Conservation (phyloP, 2,113 vertebrate genomes). For the Octodon degus region DNA sequence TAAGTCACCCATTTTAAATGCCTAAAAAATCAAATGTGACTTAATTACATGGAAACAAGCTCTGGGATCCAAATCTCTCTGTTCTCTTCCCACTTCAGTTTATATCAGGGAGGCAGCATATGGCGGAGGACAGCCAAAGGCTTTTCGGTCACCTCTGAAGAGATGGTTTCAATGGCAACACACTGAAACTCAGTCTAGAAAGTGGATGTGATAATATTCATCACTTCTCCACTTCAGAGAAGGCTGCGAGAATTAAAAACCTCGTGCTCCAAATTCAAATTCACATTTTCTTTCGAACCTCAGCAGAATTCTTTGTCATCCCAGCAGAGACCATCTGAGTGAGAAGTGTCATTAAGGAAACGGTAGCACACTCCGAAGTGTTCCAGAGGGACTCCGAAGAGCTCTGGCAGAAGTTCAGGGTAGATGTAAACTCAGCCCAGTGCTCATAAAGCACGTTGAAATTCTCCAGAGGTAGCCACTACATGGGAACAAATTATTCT, state of each 20-base stretch:
- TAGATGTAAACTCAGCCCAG: conserved; percentile 62
- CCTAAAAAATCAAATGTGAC: conserved; percentile 47
- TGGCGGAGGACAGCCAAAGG: conserved; percentile 55
- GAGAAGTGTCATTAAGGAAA: conserved; percentile 75
- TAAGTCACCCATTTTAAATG: conserved; percentile 58
- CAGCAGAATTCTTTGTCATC: conserved; percentile 69
- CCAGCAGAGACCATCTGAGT: conserved; percentile 61
- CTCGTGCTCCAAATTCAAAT: conserved; percentile 68
- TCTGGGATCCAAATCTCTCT: conserved; percentile 68
- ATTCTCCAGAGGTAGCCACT: conserved; percentile 76
- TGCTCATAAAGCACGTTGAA: conserved; percentile 71
- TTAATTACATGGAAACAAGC: conserved; percentile 73
- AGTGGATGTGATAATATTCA: conserved; percentile 53
- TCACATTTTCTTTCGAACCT: conserved; percentile 64
- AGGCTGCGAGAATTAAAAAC: conserved; percentile 64
- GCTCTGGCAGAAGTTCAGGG: conserved; percentile 65
- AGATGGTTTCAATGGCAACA: conserved; percentile 71
- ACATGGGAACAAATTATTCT: conserved; percentile 75
- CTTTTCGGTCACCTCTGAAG: conserved; percentile 71
- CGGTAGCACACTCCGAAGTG: conserved; percentile 38
- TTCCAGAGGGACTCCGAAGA: conserved; percentile 61
- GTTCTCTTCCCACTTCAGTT: conserved; percentile 72
- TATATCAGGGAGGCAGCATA: conserved; percentile 71
- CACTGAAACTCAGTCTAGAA: conserved; percentile 36
- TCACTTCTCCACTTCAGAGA: neutral